Conservation (phyloP, 2,888 invertebrate genomes). For the Leptinotarsa juncta region DNA sequence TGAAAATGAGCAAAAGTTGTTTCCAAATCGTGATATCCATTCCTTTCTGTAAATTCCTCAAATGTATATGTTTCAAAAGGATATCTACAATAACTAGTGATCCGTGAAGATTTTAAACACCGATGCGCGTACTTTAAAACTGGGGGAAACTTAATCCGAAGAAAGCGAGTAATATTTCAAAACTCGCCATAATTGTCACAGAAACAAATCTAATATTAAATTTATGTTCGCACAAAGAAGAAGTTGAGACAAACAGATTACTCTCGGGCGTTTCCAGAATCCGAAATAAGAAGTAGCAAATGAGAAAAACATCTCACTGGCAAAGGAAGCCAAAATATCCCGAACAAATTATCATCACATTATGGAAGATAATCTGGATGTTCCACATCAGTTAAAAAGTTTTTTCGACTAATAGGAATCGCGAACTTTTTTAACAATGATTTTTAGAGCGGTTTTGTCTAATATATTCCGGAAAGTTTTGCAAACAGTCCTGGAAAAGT, state of each 20-base stretch:
- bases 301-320: conserved; percentile 42
- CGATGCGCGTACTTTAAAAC: not conserved
- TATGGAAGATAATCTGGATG: conserved; percentile 44
- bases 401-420: conserved; percentile 47
- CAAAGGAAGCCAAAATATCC: conserved; percentile 31
- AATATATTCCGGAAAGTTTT: conserved; percentile 47
- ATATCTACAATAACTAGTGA: not conserved
- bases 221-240: conserved; percentile 32
- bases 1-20: no score
- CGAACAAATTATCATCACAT: conserved; percentile 47
- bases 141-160: conserved; percentile 31
- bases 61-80: not conserved
- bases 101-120: conserved; percentile 16
- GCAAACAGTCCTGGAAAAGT: conserved; percentile 47
- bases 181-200: conserved; percentile 34
- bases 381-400: conserved; percentile 49
- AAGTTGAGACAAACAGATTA: conserved; percentile 38
- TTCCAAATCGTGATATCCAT: not conserved
- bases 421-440: conserved; percentile 48
- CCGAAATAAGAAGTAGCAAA: conserved; percentile 39
- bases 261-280: conserved; percentile 24
- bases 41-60: not conserved
- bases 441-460: conserved; percentile 41
- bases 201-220: conserved; percentile 39
- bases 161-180: conserved; percentile 32